Conservation (phyloP, 1,140 invertebrate species). For the Zaprionus kolodkinae region DNA sequence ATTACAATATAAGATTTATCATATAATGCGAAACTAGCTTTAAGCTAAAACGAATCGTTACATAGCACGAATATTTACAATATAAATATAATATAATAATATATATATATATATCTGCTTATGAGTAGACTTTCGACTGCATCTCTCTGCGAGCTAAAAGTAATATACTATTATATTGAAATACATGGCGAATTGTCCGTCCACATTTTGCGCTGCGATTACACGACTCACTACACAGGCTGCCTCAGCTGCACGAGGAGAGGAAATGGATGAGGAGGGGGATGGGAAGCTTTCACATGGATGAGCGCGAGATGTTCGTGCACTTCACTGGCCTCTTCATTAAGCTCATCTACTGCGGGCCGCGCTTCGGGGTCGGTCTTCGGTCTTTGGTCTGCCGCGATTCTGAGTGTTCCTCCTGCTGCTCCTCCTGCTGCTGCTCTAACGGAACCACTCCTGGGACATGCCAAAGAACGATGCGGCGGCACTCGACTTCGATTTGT, state of each 20-base stretch:
- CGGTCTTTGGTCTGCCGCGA: conserved; percentile 4
- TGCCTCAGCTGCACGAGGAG: neutral
- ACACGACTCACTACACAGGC: conserved; percentile 34
- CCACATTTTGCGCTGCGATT: conserved; percentile 6
- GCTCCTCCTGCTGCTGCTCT: conserved; percentile 19
- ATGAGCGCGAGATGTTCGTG: conserved; percentile 29
- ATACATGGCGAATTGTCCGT: neutral
- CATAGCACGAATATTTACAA: neutral
- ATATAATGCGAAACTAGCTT: conserved; percentile 1
- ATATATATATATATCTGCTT: neutral
- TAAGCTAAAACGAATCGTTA: conserved; percentile 3
- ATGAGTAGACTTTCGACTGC: conserved; percentile 10
- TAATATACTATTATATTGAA: neutral
- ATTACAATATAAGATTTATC: conserved; percentile 40
- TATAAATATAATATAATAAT: neutral
- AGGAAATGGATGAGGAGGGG: neutral
- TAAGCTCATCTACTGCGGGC: conserved; percentile 31
- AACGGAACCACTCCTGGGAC: conserved; percentile 91
- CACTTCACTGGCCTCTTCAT: conserved; percentile 66
- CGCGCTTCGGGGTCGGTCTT: neutral
- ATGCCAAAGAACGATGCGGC: conserved; percentile 90
- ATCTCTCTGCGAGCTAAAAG: neutral
- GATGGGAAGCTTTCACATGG: conserved; percentile 39
- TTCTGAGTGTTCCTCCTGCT: neutral
- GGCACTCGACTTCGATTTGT: conserved; percentile 85